Evolutionary conservation across 2,888 invertebrate genomes (phyloP).

Genomic region (Bembecia ichneumoniformis): DNA sequence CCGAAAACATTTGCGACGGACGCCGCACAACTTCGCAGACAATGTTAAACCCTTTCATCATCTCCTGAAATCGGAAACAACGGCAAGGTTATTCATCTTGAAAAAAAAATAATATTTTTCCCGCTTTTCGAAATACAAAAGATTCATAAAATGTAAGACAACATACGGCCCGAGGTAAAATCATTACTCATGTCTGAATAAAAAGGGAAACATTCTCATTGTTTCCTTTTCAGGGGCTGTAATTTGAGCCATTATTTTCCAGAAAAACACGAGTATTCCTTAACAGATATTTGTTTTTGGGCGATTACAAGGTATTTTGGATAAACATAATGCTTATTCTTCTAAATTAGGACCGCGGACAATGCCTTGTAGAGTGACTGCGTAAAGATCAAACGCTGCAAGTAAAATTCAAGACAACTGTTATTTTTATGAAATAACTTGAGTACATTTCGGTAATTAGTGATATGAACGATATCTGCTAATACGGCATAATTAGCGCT

Average conservation of each 20-base stretch:
- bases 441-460: too few relatives aligned
- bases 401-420: too few relatives aligned
- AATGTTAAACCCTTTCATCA: slow-evolving; percentile 86
- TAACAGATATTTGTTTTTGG: background rate
- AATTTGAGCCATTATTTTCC: slow-evolving; percentile 28
- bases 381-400: too few relatives aligned
- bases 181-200: slow-evolving; percentile 34
- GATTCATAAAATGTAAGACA: slow-evolving; percentile 22
- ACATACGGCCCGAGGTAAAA: slow-evolving; percentile 28
- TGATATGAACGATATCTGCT: too few relatives aligned
- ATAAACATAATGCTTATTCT: too few relatives aligned
- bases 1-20: slow-evolving; percentile 77
- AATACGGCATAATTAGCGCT: too few relatives aligned
- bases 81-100: background rate
- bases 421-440: too few relatives aligned
- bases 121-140: slow-evolving; percentile 14
- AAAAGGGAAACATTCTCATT: slow-evolving; percentile 28
- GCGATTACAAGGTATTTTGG: background rate
- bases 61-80: slow-evolving; percentile 71
- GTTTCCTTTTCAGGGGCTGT: slow-evolving; percentile 21
- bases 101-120: slow-evolving; percentile 11
- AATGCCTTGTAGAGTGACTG: too few relatives aligned
- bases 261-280: slow-evolving; percentile 9
- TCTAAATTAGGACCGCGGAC: too few relatives aligned
- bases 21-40: slow-evolving; percentile 85